These are phyloP conservation scores for Camponotus pennsylvanicus DNA, from an alignment of 1,140 invertebrate genomes.

Conservation along the genomic window DNA sequence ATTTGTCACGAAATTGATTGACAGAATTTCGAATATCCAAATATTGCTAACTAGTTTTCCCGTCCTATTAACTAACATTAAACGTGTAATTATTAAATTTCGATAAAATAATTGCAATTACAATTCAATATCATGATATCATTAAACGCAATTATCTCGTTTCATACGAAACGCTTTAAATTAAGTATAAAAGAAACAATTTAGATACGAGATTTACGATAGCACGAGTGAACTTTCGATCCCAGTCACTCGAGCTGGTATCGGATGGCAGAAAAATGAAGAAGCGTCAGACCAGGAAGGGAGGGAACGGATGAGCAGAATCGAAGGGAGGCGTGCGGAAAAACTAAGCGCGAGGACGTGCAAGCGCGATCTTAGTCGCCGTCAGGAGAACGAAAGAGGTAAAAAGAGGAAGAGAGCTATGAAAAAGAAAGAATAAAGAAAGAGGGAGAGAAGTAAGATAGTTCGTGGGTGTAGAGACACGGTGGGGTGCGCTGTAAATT, in stretches of 20 bases:
- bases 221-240: constrained; percentile 42
- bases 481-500: constrained; percentile 77
- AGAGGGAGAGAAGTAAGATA: constrained; percentile 16
- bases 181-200: constrained; percentile 26
- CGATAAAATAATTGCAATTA: neutral
- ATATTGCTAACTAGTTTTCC: constrained; percentile 1
- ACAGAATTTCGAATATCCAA: neutral
- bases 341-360: constrained; percentile 37
- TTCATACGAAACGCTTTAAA: neutral
- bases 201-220: constrained; percentile 38
- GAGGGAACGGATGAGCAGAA: neutral
- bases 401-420: constrained; percentile 17
- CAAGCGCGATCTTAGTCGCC: constrained; percentile 31
- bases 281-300: neutral
- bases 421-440: constrained; percentile 14
- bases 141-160: constrained; percentile 18
- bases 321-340: constrained; percentile 1
- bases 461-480: constrained; percentile 73
- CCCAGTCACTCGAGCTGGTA: constrained; percentile 31
- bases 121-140: neutral
- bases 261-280: constrained; percentile 57
- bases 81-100: neutral
- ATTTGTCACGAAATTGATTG: neutral
- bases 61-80: neutral
- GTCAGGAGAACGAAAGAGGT: constrained; percentile 16